Percentiles rank a stretch among this genome's conserved stretches.
These are phyloP conservation scores for Volucella inanis DNA, from an alignment of 2,888 invertebrate species.

Conservation along the genomic window DNA sequence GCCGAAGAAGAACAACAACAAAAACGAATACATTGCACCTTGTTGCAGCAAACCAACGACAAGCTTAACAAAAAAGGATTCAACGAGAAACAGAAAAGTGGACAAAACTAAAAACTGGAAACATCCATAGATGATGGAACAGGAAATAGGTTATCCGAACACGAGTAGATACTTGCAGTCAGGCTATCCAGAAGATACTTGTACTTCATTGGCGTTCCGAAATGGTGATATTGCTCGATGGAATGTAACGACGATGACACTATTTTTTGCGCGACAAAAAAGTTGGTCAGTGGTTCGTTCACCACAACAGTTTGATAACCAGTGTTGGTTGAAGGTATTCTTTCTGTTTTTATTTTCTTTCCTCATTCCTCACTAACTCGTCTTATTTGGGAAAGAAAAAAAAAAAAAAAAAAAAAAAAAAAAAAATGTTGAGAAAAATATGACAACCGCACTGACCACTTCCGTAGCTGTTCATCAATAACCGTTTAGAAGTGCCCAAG, in stretches of 20 bases:
- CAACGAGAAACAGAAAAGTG: neutral
- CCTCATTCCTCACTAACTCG: slow-evolving; percentile 17
- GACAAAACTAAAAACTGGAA: slow-evolving; percentile 39
- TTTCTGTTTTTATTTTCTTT: neutral
- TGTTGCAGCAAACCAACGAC: slow-evolving; percentile 26
- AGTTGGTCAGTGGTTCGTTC: slow-evolving; percentile 71
- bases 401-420: no score
- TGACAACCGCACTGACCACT: slow-evolving; percentile 38
- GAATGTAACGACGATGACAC: slow-evolving; percentile 67
- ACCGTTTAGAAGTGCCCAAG: no score
- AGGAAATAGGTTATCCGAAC: slow-evolving; percentile 57
- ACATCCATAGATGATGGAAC: slow-evolving; percentile 64
- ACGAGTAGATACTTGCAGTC: no score
- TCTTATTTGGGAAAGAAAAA: neutral
- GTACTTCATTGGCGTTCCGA: slow-evolving; percentile 20
- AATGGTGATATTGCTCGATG: slow-evolving; percentile 66
- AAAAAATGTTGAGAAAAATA: neutral
- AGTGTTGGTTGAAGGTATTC: slow-evolving; percentile 42
- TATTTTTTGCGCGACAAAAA: slow-evolving; percentile 36
- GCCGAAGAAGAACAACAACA: neutral
- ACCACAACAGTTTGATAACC: slow-evolving; percentile 54
- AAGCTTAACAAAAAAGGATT: slow-evolving; percentile 24
- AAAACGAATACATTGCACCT: slow-evolving; percentile 28
- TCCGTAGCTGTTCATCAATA: slow-evolving; percentile 11
- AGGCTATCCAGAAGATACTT: slow-evolving; percentile 38